Evolutionary conservation across 2,113 vertebrate species (phyloP).

Genomic region (Aspiorhynchus laticeps): DNA sequence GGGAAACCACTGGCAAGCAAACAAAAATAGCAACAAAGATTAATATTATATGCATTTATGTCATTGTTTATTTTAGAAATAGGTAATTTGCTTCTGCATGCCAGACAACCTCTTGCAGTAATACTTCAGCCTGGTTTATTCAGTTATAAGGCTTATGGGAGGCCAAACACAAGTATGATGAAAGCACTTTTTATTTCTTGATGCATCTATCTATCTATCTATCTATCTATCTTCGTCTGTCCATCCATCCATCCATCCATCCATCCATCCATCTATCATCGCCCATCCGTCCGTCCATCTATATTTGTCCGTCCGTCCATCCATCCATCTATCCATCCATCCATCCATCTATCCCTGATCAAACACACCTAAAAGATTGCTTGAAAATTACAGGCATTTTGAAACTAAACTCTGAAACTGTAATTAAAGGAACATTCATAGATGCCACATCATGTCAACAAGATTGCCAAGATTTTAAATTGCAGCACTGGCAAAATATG

Average conservation of each 20-base stretch:
- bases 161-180: neutral
- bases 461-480: neutral
- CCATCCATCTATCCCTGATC: neutral
- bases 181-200: too few relatives aligned
- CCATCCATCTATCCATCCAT: accelerated
- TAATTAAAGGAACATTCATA: neutral
- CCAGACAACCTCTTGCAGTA: neutral
- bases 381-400: neutral
- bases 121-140: neutral
- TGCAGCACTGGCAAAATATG: neutral
- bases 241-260: neutral
- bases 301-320: neutral
- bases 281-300: neutral
- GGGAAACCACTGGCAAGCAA: neutral
- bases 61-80: neutral
- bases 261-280: neutral
- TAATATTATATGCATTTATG: neutral
- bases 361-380: neutral
- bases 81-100: neutral
- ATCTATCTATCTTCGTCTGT: neutral
- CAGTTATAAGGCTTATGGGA: neutral
- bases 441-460: neutral
- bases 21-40: neutral
- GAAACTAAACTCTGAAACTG: neutral
- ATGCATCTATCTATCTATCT: neutral